Conservation (phyloP, 2,888 invertebrate species). For the Mythimna impura region DNA sequence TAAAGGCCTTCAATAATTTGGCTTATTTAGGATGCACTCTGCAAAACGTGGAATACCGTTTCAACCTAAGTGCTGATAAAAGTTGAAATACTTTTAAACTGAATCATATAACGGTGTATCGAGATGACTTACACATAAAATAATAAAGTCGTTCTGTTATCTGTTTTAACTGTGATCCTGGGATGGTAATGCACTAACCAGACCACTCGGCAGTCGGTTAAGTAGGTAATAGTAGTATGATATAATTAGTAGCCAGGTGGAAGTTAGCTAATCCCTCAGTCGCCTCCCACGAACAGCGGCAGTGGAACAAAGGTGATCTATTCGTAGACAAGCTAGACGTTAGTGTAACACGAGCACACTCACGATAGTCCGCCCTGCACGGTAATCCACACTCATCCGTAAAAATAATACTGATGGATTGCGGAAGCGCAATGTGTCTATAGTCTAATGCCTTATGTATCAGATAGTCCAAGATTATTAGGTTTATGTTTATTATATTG, state of each 20-base stretch:
- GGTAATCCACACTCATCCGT: conserved; percentile 42
- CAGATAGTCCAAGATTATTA: neutral
- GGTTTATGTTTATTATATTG: neutral
- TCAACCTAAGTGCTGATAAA: conserved; percentile 27
- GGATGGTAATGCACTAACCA: conserved; percentile 16
- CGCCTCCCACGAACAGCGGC: conserved; percentile 20
- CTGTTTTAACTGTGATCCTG: neutral
- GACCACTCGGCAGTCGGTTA: conserved; percentile 4
- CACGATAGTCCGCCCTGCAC: conserved; percentile 27
- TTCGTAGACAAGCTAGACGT: conserved; percentile 46
- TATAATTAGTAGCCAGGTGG: conserved; percentile 45
- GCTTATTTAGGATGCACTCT: conserved; percentile 5
- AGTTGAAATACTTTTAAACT: conserved; percentile 7
- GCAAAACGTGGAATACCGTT: conserved; percentile 10
- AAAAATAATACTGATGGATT: conserved; percentile 48
- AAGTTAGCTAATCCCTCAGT: conserved; percentile 30
- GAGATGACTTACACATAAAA: neutral
- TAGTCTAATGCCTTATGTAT: neutral
- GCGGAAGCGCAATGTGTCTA: conserved; percentile 30
- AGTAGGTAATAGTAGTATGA: conserved; percentile 7
- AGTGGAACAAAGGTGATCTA: conserved; percentile 58
- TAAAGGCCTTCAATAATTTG: neutral
- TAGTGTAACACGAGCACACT: conserved; percentile 40
- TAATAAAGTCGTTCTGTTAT: conserved; percentile 9
- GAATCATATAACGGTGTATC: conserved; percentile 9